A percentile compares a stretch with the other conserved stretches of the same genome.
phyloP scores from a whole-genome alignment of 2,888 invertebrate species.

The Drosophila barbarae region DNA sequence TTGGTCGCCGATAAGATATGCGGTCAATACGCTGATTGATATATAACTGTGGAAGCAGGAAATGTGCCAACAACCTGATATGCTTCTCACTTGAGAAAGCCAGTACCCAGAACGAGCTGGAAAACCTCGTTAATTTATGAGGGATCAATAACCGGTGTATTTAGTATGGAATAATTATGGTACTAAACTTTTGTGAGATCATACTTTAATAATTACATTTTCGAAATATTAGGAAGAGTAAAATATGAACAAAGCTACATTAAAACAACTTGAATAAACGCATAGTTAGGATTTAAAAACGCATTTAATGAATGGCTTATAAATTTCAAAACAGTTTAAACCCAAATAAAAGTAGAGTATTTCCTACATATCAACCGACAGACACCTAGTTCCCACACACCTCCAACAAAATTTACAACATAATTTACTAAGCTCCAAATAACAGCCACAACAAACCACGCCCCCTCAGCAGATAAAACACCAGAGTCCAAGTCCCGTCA shows the following conservation, averaged over 20 bases:
- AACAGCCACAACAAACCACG: slow-evolving; percentile 32
- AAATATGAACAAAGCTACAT: too few species aligned
- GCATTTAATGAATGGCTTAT: neutral
- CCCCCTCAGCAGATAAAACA: slow-evolving; percentile 9
- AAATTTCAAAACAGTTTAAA: neutral
- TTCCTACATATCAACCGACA: neutral
- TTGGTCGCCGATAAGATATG: slow-evolving; percentile 52
- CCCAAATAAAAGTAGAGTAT: neutral
- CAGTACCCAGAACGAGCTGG: neutral
- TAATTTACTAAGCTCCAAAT: slow-evolving; percentile 31
- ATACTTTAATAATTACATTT: neutral
- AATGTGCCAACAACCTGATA: slow-evolving; percentile 24
- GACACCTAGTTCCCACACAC: slow-evolving; percentile 31
- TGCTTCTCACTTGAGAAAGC: slow-evolving; percentile 11
- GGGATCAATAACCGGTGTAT: slow-evolving; percentile 7
- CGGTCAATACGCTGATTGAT: slow-evolving; percentile 22
- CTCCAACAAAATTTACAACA: slow-evolving; percentile 34
- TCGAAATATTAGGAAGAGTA: neutral
- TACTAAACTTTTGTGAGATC: neutral
- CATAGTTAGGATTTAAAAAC: neutral
- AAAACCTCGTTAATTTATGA: neutral
- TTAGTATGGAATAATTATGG: neutral
- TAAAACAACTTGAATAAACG: too few species aligned
- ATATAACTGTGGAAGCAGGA: slow-evolving; percentile 29
- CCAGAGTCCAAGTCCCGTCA: slow-evolving; percentile 5